Percentiles rank a stretch among this genome's conserved stretches.
These are phyloP conservation scores for Phymastichus coffea DNA, from an alignment of 1,140 invertebrate species.

Conservation along the genomic window DNA sequence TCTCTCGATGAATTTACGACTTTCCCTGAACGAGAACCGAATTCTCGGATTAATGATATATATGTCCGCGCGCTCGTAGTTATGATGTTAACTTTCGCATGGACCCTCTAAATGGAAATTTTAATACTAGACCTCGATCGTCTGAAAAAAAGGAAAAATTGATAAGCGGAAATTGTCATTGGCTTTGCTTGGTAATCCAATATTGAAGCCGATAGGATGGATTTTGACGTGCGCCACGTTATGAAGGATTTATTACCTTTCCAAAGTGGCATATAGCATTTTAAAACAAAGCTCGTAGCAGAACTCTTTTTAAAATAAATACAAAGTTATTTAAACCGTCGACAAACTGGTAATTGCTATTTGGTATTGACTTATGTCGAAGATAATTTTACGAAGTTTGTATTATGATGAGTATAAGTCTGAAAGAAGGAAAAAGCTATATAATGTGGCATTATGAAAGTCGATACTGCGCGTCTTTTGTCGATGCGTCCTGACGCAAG, in stretches of 20 bases:
- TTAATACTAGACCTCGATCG: no score
- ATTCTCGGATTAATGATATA: conserved; percentile 20
- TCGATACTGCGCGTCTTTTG: conserved; percentile 2
- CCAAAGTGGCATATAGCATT: no score
- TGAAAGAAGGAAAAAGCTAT: no score
- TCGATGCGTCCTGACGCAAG: background rate
- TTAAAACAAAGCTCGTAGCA: no score
- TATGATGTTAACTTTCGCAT: background rate
- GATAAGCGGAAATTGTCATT: background rate
- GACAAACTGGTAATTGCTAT: no score
- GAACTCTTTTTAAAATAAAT: no score
- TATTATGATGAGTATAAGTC: no score
- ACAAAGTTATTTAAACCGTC: no score
- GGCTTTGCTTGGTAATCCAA: background rate
- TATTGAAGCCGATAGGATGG: background rate
- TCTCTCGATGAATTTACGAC: conserved; percentile 21
- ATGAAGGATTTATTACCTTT: no score
- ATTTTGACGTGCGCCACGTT: background rate
- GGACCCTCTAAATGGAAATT: conserved; percentile 7
- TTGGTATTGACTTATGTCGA: no score
- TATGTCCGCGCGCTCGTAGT: background rate
- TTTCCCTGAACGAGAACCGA: background rate
- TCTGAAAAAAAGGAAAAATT: background rate
- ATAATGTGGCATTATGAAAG: no score
- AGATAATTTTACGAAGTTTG: no score